phyloP scores from a whole-genome alignment of 2,113 vertebrate species.

The Ranitomeya imitator region DNA sequence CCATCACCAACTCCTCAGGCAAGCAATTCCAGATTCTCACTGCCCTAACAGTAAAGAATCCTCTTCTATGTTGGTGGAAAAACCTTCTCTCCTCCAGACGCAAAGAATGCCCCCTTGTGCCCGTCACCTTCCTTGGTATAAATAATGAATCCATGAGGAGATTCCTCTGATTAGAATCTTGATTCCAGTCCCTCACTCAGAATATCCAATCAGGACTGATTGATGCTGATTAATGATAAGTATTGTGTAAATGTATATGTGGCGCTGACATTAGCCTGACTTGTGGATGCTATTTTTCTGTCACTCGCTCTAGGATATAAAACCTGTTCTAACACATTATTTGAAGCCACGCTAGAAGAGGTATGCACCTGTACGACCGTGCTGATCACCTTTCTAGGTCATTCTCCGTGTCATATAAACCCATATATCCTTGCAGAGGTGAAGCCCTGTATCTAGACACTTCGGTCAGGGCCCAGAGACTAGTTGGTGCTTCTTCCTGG shows the following conservation, averaged over 20 bases:
- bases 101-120: no score
- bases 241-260: not conserved
- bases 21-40: no score
- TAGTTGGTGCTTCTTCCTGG: not conserved
- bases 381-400: not conserved
- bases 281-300: slow-evolving; percentile 4
- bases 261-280: not conserved
- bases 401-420: not conserved
- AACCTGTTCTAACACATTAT: slow-evolving; percentile 38
- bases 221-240: not conserved
- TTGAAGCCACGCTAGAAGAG: not conserved
- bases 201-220: not conserved
- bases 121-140: no score
- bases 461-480: not conserved
- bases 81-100: no score
- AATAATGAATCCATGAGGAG: not conserved
- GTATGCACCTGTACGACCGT: not conserved
- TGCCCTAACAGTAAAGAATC: no score
- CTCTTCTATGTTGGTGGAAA: no score
- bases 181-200: not conserved
- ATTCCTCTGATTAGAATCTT: not conserved
- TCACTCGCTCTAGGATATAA: slow-evolving; percentile 34
- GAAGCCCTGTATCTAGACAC: not conserved
- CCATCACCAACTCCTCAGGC: no score
- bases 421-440: not conserved